Evolutionary conservation across 2,113 vertebrate genomes (phyloP).

Genomic region (Silurus asotus): DNA sequence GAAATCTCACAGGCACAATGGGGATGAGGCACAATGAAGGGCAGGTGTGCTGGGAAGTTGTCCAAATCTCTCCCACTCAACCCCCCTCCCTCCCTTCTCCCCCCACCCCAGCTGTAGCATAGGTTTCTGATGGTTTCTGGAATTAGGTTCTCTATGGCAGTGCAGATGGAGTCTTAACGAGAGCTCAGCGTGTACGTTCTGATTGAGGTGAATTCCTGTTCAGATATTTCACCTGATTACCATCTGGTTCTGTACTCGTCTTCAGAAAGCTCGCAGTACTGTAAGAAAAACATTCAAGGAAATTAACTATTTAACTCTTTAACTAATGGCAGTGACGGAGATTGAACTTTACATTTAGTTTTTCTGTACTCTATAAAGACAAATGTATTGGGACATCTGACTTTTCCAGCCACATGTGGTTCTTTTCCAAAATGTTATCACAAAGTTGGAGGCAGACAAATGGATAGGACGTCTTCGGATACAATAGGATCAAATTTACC

Average conservation of each 20-base stretch:
- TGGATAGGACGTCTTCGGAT: no score
- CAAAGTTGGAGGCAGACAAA: no score
- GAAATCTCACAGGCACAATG: conserved; percentile 34
- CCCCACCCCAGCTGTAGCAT: neutral
- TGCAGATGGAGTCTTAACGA: conserved; percentile 12
- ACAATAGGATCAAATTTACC: no score
- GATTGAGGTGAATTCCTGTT: conserved; percentile 26
- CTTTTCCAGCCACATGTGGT: no score
- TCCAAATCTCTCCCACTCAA: neutral
- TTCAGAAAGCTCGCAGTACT: neutral
- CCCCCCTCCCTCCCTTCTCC: neutral
- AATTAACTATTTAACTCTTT: neutral
- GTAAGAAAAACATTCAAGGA: neutral
- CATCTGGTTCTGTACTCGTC: neutral
- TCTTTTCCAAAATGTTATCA: no score
- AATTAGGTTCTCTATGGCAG: conserved; percentile 7
- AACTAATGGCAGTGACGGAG: neutral
- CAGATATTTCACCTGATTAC: conserved; percentile 32
- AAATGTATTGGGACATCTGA: no score
- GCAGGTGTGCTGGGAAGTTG: conserved; percentile 43
- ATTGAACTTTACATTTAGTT: no score
- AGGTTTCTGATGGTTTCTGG: conserved; percentile 27
- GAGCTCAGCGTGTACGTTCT: neutral
- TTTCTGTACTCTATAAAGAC: no score
- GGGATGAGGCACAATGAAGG: conserved; percentile 31